Evolutionary conservation across 2,888 invertebrate species (phyloP), one percentile per base, ranked within the genome.

Genomic region (Tinea semifulvella): DNA sequence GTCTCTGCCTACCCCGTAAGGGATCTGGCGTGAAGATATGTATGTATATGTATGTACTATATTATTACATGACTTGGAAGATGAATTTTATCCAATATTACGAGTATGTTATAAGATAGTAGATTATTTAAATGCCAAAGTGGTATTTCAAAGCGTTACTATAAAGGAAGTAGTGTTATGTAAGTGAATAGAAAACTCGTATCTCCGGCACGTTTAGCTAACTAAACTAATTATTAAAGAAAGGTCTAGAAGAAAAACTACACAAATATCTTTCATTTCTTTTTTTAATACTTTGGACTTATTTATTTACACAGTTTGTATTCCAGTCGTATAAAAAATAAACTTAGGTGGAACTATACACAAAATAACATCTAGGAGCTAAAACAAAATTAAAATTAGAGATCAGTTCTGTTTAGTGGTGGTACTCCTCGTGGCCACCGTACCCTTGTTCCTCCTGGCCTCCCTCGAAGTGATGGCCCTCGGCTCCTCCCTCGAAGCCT

Each of bases 311-410:
- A 74, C 54, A 45, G 48, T 56, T 53, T 61, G 63, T 58, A 63
- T 57, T 56, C 60, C 68, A 71, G 70, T 68, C 69, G 61, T 56
- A 57, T 61, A 61, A 58, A 56, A 53, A 55, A 52, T 64, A 61
- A 61, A 63, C 63, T 63, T 64, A 67, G 56, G 62, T 59, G 58
- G 64, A 65, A 68, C 69, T 70, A 69, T 68, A 72, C 61, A 76
- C 69, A 66, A 75, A 60, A 63, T 71, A 77, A 79, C 77, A 75
- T 65, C 72, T 76, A 75, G 75, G 27, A 76, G 65, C 76, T 77
- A 76, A 59, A 62, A 26, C 28, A 53, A 60, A 50, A 52, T 55
- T 48, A 54, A 50, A 57, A 56, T 14, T 27, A 72, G 79, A 79
- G 80, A 80, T 80, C 80, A 79, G 74, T 74, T 61, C 72, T 70